These are phyloP conservation scores for Drosophila recens DNA, from an alignment of 2,888 invertebrate species.

Conservation along the genomic window DNA sequence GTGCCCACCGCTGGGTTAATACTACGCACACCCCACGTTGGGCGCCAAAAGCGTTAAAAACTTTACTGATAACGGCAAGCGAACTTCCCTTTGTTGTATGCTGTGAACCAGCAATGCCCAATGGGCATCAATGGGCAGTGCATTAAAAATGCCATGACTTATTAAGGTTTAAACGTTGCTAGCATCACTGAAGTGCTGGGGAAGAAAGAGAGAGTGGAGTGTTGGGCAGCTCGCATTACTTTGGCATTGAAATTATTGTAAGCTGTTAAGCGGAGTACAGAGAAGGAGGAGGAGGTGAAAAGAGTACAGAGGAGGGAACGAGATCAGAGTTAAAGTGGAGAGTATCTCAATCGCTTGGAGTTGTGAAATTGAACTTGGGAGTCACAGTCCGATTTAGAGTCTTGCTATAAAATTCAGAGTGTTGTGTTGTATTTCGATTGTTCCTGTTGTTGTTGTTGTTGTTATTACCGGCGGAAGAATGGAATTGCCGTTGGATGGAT, in stretches of 20 bases:
- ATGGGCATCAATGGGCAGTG: conserved; percentile 15
- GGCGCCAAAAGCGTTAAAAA: conserved; percentile 21
- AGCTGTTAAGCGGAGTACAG: conserved; percentile 56
- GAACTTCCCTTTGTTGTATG: neutral
- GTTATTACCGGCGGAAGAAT: conserved; percentile 74
- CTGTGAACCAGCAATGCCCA: conserved; percentile 10
- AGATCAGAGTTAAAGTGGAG: conserved; percentile 45
- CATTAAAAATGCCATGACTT: conserved; percentile 53
- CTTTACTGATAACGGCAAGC: neutral
- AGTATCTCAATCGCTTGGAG: conserved; percentile 6
- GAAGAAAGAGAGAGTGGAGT: neutral
- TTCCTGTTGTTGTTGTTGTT: conserved; percentile 52
- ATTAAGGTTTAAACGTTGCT: conserved; percentile 45
- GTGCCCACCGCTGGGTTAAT: too few species aligned
- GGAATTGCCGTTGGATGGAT: conserved; percentile 67
- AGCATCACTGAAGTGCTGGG: conserved; percentile 21
- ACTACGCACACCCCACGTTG: conserved; percentile 16
- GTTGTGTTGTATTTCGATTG: conserved; percentile 47
- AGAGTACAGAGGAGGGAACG: conserved; percentile 20
- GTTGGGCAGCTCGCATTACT: conserved; percentile 23
- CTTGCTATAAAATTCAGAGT: conserved; percentile 57
- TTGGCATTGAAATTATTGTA: conserved; percentile 69
- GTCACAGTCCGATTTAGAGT: conserved; percentile 7
- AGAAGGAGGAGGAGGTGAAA: conserved; percentile 2
- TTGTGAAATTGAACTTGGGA: conserved; percentile 7